phyloP scores from a whole-genome alignment of 1,140 invertebrate species.

The Agrypnia vestita region DNA sequence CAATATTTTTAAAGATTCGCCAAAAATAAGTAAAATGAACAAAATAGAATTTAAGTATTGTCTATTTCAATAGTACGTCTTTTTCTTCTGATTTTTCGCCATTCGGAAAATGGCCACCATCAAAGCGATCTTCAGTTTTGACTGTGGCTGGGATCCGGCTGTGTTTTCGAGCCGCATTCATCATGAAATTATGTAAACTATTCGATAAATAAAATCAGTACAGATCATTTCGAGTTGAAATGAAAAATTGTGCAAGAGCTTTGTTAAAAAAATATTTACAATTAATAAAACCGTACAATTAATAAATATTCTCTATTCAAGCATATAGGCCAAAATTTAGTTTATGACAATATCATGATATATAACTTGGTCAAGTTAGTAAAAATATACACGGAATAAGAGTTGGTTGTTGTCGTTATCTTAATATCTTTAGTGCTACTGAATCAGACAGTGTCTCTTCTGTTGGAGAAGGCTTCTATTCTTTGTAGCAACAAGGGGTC shows the following conservation, averaged over 20 bases:
- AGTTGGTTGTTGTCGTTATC: not conserved
- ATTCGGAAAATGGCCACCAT: too few relatives aligned
- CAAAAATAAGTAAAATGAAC: too few relatives aligned
- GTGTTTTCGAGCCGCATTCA: too few relatives aligned
- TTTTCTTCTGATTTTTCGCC: too few relatives aligned
- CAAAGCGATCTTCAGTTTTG: too few relatives aligned
- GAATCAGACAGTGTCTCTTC: constrained; percentile 56
- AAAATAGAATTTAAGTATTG: too few relatives aligned
- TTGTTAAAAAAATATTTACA: constrained; percentile 2
- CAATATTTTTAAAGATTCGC: too few relatives aligned
- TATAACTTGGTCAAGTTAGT: constrained; percentile 18
- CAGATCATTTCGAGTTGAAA: constrained; percentile 17
- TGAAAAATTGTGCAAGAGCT: constrained; percentile 21
- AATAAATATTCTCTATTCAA: constrained; percentile 3
- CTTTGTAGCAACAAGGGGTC: constrained; percentile 67
- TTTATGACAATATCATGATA: not conserved
- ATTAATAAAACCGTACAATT: constrained; percentile 1
- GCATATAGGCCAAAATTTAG: constrained; percentile 16
- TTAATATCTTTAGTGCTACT: not conserved
- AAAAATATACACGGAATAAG: constrained; percentile 2
- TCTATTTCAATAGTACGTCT: too few relatives aligned
- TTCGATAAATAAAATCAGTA: not conserved
- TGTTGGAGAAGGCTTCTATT: constrained; percentile 62
- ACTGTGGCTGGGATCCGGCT: too few relatives aligned
- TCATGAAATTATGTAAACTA: too few relatives aligned